A percentile compares a stretch with the other conserved stretches of the same genome.
Conservation (phyloP, 2,797 vertebrate species). For the Poeciliopsis paucimaculata region DNA sequence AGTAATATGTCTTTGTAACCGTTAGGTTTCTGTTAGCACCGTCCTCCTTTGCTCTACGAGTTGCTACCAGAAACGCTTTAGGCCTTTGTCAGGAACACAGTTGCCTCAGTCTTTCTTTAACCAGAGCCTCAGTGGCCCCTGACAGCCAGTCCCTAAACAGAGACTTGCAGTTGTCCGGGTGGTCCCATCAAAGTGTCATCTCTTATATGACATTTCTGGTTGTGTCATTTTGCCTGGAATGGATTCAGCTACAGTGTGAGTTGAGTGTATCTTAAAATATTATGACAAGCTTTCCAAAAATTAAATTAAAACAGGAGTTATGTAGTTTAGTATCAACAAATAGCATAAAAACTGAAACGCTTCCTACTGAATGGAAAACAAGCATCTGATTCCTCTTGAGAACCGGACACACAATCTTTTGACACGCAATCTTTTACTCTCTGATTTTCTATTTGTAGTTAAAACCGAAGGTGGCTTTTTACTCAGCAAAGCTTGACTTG, state of each 20-base stretch:
- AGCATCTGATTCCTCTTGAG: conserved; percentile 45
- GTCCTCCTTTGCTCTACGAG: conserved; percentile 15
- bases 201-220: conserved; percentile 47
- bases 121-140: conserved; percentile 46
- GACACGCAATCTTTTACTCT: conserved; percentile 39
- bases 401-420: conserved; percentile 40
- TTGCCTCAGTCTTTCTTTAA: conserved; percentile 28
- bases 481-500: conserved; percentile 55
- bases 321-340: not conserved
- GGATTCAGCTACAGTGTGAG: not conserved
- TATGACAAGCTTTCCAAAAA: not conserved
- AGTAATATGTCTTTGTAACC: conserved; percentile 30
- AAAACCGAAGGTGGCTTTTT: conserved; percentile 33
- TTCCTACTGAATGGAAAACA: conserved; percentile 16
- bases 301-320: not conserved
- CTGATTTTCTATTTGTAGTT: conserved; percentile 38
- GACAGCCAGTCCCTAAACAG: conserved; percentile 65
- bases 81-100: conserved; percentile 29
- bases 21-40: conserved; percentile 36
- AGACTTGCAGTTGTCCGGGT: conserved; percentile 51
- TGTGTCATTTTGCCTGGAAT: conserved; percentile 20
- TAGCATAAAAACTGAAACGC: conserved; percentile 5
- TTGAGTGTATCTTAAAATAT: not conserved
- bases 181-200: conserved; percentile 23
- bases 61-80: conserved; percentile 39